phyloP scores from a whole-genome alignment of 1,140 invertebrate species.

The Drosophila subpulchrella region DNA sequence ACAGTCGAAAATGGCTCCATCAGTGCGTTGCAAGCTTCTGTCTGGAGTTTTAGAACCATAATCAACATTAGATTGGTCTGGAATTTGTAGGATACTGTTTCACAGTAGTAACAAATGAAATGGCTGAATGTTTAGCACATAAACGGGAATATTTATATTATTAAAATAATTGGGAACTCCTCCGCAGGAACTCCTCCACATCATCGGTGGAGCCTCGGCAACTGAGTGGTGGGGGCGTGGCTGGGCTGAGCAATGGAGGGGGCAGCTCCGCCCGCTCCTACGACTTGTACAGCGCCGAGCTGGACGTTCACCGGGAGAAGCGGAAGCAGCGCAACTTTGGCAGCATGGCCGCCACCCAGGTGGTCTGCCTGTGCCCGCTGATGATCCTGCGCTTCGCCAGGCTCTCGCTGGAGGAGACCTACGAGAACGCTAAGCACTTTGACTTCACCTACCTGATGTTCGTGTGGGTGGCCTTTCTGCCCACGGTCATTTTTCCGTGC shows the following conservation, averaged over 20 bases:
- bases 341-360: constrained; percentile 88
- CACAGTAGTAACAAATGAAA: too few relatives aligned
- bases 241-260: constrained; percentile 61
- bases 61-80: too few relatives aligned
- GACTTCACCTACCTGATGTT: constrained; percentile 89
- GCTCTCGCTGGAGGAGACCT: constrained; percentile 88
- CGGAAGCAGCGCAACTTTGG: constrained; percentile 89
- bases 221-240: constrained; percentile 63
- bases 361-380: constrained; percentile 88
- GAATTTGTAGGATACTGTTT: too few relatives aligned
- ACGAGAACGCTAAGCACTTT: constrained; percentile 88
- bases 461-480: constrained; percentile 90
- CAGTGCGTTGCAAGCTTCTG: too few relatives aligned
- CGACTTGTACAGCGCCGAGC: constrained; percentile 86
- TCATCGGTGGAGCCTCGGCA: constrained; percentile 70
- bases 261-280: constrained; percentile 64
- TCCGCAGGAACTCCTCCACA: constrained; percentile 75
- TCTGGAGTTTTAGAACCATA: too few relatives aligned
- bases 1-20: too few relatives aligned
- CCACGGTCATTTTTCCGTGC: constrained; percentile 88
- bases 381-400: constrained; percentile 89
- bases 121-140: too few relatives aligned
- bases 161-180: too few relatives aligned
- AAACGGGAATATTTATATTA: too few relatives aligned
- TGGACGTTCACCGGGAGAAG: constrained; percentile 88